Evolutionary conservation across 2,113 vertebrate genomes (phyloP), one percentile per base, ranked within the genome.

Genomic region (Lethenteron reissneri): DNA sequence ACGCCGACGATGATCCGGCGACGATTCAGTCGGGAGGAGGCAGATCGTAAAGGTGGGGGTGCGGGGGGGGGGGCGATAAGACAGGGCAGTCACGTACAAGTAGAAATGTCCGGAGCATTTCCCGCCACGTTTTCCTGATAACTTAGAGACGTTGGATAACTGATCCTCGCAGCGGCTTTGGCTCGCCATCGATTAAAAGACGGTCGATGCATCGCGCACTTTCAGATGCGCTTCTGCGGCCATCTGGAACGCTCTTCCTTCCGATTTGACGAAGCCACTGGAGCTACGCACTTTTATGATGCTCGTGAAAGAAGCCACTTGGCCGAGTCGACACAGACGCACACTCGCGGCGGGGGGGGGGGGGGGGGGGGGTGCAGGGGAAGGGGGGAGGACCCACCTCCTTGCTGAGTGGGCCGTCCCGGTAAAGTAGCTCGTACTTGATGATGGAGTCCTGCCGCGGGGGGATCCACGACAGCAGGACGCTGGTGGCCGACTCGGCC

Each of bases 401-500:
- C 57, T 94, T 88, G 72, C 85, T 87, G 3, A 87, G 89, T 1
- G 96, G 91, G n/a, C 86, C 87, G 75, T 94, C 95, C 81, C 84
- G 95, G 79, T 89, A 97, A 77, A 95, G 80, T 15, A 97, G 82
- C 75, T 95, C 92, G 73, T 97, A 99, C 79, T 81, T 88, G 60
- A 84, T 87, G 73, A 99, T 95, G 68, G 88, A 87, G 76, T 92
- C 94, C 75, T 92, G 91, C 71, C 90, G 82, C 13, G 92, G 94
- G 21, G 90, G 86, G 2, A 84, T 84, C 94, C 94, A 99, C 14
- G 92, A 95, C 56, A 99, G 83, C 71, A 97, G 78, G 77, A 97
- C 88, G 70, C 90, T 96, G 0, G 92, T 99, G 86, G 97, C 94
- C 56, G 94, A 99, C 76, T 99, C 92, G 70, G 94, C 88, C 80